phyloP scores from a whole-genome alignment of 2,888 invertebrate genomes.

The Tachystola acroxantha region DNA sequence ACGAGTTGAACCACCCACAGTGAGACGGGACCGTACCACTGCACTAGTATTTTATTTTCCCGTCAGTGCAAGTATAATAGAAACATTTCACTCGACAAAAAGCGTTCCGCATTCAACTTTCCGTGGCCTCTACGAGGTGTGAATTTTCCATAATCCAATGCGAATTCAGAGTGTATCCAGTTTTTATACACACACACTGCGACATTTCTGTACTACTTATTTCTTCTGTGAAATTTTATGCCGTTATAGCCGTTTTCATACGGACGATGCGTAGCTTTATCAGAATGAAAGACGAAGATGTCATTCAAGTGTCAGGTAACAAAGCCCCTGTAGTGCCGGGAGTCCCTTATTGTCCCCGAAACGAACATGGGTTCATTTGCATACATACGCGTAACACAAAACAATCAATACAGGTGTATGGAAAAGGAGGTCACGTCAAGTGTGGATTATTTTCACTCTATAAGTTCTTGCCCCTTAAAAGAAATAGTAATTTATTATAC shows the following conservation, averaged over 20 bases:
- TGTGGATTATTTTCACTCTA: constrained; percentile 3
- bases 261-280: neutral
- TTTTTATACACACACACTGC: too few relatives aligned
- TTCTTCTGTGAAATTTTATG: too few relatives aligned
- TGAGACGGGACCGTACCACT: constrained; percentile 21
- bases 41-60: constrained; percentile 33
- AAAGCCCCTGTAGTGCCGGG: constrained; percentile 20
- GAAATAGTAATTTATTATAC: neutral
- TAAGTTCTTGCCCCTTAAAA: neutral
- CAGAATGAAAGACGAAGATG: constrained; percentile 4
- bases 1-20: constrained; percentile 28
- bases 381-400: constrained; percentile 1
- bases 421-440: constrained; percentile 3
- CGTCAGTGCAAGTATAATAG: constrained; percentile 37
- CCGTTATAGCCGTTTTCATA: too few relatives aligned
- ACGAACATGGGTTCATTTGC: constrained; percentile 29
- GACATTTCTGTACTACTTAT: too few relatives aligned
- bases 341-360: constrained; percentile 28
- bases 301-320: constrained; percentile 22
- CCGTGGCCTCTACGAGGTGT: constrained; percentile 26
- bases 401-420: neutral
- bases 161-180: too few relatives aligned
- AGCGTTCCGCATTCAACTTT: constrained; percentile 27
- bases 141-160: constrained; percentile 25
- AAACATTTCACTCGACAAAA: constrained; percentile 40